Evolutionary conservation across 2,113 vertebrate genomes (phyloP).

Genomic region (Pteronura brasiliensis): DNA sequence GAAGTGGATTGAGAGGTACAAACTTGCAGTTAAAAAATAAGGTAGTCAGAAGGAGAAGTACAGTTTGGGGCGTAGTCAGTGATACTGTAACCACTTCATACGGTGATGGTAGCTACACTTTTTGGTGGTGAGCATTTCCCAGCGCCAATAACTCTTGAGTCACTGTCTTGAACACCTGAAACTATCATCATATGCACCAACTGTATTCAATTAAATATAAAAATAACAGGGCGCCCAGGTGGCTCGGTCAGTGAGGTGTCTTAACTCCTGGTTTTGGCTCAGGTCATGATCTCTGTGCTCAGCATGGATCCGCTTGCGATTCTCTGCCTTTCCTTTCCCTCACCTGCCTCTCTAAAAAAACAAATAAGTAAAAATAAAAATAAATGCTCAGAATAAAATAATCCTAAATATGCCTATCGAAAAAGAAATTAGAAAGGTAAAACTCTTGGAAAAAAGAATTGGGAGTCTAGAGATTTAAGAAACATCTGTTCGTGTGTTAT

Average conservation of each 20-base stretch:
- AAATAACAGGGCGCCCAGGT: neutral
- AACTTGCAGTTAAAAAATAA: neutral
- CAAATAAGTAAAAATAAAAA: neutral
- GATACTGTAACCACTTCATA: neutral
- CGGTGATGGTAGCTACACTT: neutral
- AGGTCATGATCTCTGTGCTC: neutral
- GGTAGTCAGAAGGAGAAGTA: neutral
- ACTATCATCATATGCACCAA: neutral
- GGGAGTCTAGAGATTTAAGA: slow-evolving; percentile 48
- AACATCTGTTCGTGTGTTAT: slow-evolving; percentile 68
- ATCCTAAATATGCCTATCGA: neutral
- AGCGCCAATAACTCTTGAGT: neutral
- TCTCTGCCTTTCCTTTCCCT: neutral
- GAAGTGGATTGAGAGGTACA: neutral
- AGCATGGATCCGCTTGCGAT: neutral
- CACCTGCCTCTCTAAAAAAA: neutral
- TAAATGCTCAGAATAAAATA: neutral
- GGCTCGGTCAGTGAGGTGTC: neutral
- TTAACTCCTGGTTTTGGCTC: neutral
- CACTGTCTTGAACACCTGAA: neutral
- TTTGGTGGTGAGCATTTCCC: neutral
- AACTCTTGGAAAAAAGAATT: neutral
- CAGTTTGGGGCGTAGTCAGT: neutral
- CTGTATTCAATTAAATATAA: neutral
- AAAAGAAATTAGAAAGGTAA: neutral